Conservation (phyloP, 2,888 invertebrate genomes). For the Nomada goodeniana region DNA sequence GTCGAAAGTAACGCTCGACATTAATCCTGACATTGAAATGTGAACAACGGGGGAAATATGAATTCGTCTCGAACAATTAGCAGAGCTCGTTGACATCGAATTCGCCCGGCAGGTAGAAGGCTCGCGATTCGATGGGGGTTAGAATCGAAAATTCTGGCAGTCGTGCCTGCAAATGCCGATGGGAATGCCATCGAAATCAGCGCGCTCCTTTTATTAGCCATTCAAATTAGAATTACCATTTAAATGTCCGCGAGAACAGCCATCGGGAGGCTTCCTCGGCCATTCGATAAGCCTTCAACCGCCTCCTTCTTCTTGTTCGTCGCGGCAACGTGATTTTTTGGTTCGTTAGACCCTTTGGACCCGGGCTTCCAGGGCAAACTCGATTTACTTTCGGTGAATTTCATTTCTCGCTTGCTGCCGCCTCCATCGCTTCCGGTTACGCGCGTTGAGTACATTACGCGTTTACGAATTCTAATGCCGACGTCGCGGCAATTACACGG, state of each 20-base stretch:
- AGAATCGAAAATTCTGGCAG: not conserved
- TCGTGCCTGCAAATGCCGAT: not conserved
- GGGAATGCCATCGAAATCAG: conserved; percentile 17
- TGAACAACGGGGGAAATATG: no score
- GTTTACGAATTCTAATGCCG: not conserved
- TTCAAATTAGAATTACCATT: conserved; percentile 53
- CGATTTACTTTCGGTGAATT: conserved; percentile 82
- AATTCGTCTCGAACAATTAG: not conserved
- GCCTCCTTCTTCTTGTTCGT: conserved; percentile 55
- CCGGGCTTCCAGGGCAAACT: conserved; percentile 73
- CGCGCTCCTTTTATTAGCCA: conserved; percentile 37
- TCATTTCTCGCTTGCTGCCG: conserved; percentile 76
- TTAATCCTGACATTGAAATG: no score
- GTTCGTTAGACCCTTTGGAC: conserved; percentile 79
- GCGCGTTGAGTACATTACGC: conserved; percentile 5
- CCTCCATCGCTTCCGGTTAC: conserved; percentile 25
- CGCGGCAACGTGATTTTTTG: conserved; percentile 77
- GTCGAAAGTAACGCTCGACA: no score
- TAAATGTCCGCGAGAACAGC: conserved; percentile 24
- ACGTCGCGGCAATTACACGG: no score
- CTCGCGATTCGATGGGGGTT: not conserved
- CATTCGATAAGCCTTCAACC: not conserved
- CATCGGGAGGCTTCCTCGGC: not conserved
- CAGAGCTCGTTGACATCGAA: not conserved
- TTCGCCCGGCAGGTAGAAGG: not conserved